These are phyloP conservation scores for Lomographa bimaculata DNA, from an alignment of 2,888 invertebrate species.

Conservation along the genomic window DNA sequence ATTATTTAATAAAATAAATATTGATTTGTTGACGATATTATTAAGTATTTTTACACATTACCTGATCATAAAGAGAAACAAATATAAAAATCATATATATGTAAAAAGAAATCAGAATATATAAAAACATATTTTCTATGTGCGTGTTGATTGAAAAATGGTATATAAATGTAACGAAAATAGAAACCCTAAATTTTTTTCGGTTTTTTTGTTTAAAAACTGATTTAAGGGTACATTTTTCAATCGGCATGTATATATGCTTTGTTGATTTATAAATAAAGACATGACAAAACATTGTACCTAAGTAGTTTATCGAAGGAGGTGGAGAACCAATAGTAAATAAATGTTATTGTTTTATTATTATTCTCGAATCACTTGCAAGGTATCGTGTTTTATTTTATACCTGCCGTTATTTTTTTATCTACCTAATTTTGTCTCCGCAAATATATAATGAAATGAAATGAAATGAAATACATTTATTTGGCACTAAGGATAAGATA, in stretches of 20 bases:
- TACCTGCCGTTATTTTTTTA: too few species aligned
- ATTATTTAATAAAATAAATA: slow-evolving; percentile 76
- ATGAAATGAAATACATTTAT: too few species aligned
- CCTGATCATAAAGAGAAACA: slow-evolving; percentile 75
- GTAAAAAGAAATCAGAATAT: slow-evolving; percentile 68
- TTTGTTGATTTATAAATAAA: slow-evolving; percentile 76
- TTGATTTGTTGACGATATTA: slow-evolving; percentile 75
- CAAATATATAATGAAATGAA: too few species aligned
- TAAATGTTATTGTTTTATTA: slow-evolving; percentile 82
- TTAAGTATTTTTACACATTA: slow-evolving; percentile 81
- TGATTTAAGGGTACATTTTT: slow-evolving; percentile 33
- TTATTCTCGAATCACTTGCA: slow-evolving; percentile 83
- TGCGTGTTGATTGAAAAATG: slow-evolving; percentile 52
- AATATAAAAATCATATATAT: slow-evolving; percentile 69
- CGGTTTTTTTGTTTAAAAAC: slow-evolving; percentile 29
- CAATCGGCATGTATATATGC: slow-evolving; percentile 55
- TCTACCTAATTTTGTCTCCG: too few species aligned
- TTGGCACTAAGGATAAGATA: too few species aligned
- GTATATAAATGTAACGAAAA: slow-evolving; percentile 13
- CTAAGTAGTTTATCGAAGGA: slow-evolving; percentile 69
- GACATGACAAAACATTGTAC: slow-evolving; percentile 75
- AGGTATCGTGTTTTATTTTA: slow-evolving; percentile 68
- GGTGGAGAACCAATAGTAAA: slow-evolving; percentile 80
- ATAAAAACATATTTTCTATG: slow-evolving; percentile 70
- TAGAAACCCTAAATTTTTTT: slow-evolving; percentile 17